Conservation (phyloP, 2,888 invertebrate genomes). For the Thecocarcelia acutangulata region DNA sequence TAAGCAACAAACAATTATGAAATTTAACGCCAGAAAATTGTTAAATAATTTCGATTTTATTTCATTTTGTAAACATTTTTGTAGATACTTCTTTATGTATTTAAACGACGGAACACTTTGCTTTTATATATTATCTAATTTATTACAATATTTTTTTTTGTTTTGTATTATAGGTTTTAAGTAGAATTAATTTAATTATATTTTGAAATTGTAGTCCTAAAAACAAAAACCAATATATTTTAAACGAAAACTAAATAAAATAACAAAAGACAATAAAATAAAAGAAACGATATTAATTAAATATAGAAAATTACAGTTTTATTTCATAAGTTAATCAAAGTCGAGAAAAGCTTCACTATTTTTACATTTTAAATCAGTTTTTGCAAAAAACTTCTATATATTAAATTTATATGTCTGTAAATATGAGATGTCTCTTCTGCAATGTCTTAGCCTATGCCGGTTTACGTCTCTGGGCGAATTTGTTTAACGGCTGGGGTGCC, state of each 20-base stretch:
- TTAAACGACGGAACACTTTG: slow-evolving; percentile 32
- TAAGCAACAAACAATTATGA: slow-evolving; percentile 17
- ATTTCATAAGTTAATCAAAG: no score
- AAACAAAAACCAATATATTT: slow-evolving; percentile 37
- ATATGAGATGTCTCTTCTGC: no score
- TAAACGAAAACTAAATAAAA: slow-evolving; percentile 38
- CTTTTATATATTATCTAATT: slow-evolving; percentile 39
- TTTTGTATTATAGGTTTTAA: slow-evolving; percentile 59
- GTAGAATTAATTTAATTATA: slow-evolving; percentile 63
- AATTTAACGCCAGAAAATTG: slow-evolving; percentile 13
- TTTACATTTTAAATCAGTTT: no score
- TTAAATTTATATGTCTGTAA: no score
- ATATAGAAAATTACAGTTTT: slow-evolving; percentile 26
- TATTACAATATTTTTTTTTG: slow-evolving; percentile 47
- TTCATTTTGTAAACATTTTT: slow-evolving; percentile 33
- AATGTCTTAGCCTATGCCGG: no score
- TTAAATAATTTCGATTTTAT: slow-evolving; percentile 35
- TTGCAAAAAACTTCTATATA: no score
- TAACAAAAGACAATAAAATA: slow-evolving; percentile 52
- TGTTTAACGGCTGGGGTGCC: no score
- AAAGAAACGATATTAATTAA: slow-evolving; percentile 54
- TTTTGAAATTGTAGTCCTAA: slow-evolving; percentile 65
- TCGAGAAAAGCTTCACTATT: no score
- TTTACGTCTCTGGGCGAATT: no score
- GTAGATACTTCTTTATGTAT: slow-evolving; percentile 45